Base-by-base conservation (phyloP, 1,140 invertebrate species). In the Drosophila melanogaster region DNA sequence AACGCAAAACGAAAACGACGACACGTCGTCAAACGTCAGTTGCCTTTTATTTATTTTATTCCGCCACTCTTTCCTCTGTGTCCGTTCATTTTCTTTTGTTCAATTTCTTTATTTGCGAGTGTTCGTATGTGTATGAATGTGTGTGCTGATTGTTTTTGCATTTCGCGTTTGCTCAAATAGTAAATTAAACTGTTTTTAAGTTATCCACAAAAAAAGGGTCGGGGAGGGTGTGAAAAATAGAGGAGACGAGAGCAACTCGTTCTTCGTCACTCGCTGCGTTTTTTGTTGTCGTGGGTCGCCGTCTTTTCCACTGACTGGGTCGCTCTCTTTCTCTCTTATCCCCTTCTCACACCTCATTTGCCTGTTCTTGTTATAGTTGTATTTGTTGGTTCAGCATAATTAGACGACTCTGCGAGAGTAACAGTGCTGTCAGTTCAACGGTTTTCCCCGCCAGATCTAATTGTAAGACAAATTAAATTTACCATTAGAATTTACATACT, bases 211-310 rank as follows among this genome's bases (percentile, higher is more conserved):
- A 30, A 30, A 30, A 30, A 30, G 3, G 3, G 7, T 8, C 59
- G 62, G 65, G 33, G 70, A 41, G 35, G 66, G 53, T 35, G 38
- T 70, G 62, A 71, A 43, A 53, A 64, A 58, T n/a, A 47, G 44
- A 57, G 26, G 26, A 56, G 57, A 40, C 58, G 60, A n/a, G 24
- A 47, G 8, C 43, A 58, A 46, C 49, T 54, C 69, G 71, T 71
- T 78, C 54, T 59, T 66, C 70, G 47, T 53, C 65, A 75, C 76
- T 83, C 75, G 79, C 54, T 81, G 74, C 67, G 58, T 60, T 79
- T 83, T 79, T 49, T 84, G 80, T 84, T 83, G 80, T 83, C 80
- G 80, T 83, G 81, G 81, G 81, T 85, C 79, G 79, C 46, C 61
- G 77, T 44, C 66, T 67, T 56, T 55, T 55, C 30, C 62, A 38